Conservation (phyloP, 1,140 invertebrate genomes). For the Triops longicaudatus region DNA sequence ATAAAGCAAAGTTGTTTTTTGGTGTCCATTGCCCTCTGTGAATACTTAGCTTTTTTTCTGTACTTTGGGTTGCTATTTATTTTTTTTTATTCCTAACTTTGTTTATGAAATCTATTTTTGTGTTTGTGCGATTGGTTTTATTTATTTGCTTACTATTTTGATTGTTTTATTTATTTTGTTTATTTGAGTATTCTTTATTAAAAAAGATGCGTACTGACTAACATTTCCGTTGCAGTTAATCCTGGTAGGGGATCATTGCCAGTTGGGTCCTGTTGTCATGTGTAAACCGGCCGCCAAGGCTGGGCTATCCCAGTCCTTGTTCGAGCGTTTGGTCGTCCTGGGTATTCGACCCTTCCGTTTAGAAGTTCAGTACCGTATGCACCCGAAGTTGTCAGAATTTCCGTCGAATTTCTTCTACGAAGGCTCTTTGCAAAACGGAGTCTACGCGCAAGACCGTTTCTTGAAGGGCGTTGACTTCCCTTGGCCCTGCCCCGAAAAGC, state of each 20-base stretch:
- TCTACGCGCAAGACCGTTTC: slow-evolving; percentile 81
- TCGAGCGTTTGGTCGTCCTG: slow-evolving; percentile 92
- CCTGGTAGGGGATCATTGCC: slow-evolving; percentile 97
- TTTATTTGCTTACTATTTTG: not conserved
- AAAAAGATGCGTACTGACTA: not conserved
- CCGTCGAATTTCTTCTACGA: slow-evolving; percentile 99
- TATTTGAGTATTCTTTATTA: too few species aligned
- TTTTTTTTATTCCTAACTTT: too few species aligned
- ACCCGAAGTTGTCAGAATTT: slow-evolving; percentile 91
- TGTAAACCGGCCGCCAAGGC: slow-evolving; percentile 97
- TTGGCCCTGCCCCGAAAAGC: slow-evolving; percentile 91
- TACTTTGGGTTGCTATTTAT: too few species aligned
- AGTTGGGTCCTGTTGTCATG: slow-evolving; percentile 97
- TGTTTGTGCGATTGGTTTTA: too few species aligned
- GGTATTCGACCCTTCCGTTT: slow-evolving; percentile 89
- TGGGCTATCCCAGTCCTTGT: slow-evolving; percentile 92
- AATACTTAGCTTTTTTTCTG: too few species aligned
- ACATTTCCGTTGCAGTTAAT: slow-evolving; percentile 51
- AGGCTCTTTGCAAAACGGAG: slow-evolving; percentile 95
- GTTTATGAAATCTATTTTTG: too few species aligned
- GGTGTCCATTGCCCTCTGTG: too few species aligned
- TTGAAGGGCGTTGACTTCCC: slow-evolving; percentile 91
- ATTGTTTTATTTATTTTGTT: too few species aligned
- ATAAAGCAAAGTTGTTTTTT: not conserved
- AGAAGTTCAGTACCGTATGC: slow-evolving; percentile 99